A percentile compares a stretch with the other conserved stretches of the same genome.
These are phyloP conservation scores for Poeciliopsis retropinna DNA, from an alignment of 2,113 vertebrate genomes.

Conservation along the genomic window DNA sequence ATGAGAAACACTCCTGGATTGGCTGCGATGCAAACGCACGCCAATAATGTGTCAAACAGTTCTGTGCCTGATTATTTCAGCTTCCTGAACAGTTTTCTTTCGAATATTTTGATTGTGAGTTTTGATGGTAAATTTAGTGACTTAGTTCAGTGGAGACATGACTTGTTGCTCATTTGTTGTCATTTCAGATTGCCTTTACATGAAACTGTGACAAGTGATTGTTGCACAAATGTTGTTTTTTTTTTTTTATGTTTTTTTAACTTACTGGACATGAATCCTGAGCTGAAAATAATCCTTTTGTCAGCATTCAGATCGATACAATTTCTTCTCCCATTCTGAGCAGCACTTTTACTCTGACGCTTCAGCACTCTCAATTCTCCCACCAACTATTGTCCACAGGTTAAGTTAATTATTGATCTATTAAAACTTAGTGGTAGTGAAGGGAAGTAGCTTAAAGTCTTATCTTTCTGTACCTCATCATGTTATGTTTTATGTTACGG, in stretches of 20 bases:
- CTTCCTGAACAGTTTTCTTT: no score
- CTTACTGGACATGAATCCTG: not conserved
- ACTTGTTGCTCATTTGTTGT: no score
- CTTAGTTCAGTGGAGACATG: not conserved
- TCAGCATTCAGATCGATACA: not conserved
- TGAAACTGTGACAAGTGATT: not conserved
- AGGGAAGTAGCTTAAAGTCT: not conserved
- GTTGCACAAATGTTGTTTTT: not conserved
- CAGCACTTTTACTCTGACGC: no score
- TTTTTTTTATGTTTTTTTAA: not conserved
- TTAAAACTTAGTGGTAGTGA: not conserved
- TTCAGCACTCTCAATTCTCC: no score
- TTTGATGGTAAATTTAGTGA: not conserved
- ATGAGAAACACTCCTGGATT: no score
- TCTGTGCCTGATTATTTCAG: no score
- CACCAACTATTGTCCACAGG: not conserved
- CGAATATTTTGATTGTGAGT: no score
- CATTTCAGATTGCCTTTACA: not conserved
- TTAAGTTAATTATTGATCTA: not conserved
- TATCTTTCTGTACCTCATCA: not conserved
- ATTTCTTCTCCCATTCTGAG: not conserved
- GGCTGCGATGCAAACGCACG: no score
- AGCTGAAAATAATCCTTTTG: not conserved
- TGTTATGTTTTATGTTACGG: no score
- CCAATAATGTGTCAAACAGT: no score